Base-by-base conservation (phyloP, 1,140 invertebrate species). In the Xylocopa sonorina region DNA sequence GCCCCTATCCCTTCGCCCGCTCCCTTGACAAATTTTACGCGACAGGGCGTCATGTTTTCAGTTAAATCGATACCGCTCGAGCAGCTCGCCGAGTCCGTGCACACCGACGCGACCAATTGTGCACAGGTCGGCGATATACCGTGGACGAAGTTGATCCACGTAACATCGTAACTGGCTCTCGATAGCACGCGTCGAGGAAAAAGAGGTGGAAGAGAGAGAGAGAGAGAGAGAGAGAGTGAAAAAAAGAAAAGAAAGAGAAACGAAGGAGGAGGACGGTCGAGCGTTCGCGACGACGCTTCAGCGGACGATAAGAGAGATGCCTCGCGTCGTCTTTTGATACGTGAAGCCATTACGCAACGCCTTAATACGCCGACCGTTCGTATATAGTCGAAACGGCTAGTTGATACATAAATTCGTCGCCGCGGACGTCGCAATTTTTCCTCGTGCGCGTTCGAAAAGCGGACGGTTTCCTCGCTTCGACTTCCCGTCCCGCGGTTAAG, bases 341-440 rank as follows among this genome's bases (percentile, higher is more conserved):
- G 63, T 76, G 60, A 76, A 76, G 9, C 18, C 55, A 29, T 78
- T 78, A 71, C 75, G 75, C 71, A 78, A 71, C n/a, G 46, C 67
- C 32, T 60, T 51, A 78, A 78, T 71, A 71, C 41, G 75, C 53
- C 71, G 75, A 78, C 75, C 75, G 66, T 60, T 34, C n/a, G n/a
- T n/a, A n/a, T n/a, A n/a, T n/a, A n/a, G n/a, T n/a, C n/a, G 41
- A 55, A 16, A 27, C 60, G 48, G 21, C 51, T 32, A 27, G 63
- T 57, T 46, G 63, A 67, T 76, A 27, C n/a, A n/a, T 41, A 41
- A 66, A 66, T 66, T 64, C 62, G 27, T 50, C 43, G 66, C 2
- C 24, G 29, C 34, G 12, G 32, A 2, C 43, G 43, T 50, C 18
- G 53, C 75, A 4, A 48, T 18, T 60, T 60, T 69, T 58, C 14